These are phyloP conservation scores for Cardinalis cardinalis DNA, from an alignment of 2,113 vertebrate genomes.

Conservation along the genomic window DNA sequence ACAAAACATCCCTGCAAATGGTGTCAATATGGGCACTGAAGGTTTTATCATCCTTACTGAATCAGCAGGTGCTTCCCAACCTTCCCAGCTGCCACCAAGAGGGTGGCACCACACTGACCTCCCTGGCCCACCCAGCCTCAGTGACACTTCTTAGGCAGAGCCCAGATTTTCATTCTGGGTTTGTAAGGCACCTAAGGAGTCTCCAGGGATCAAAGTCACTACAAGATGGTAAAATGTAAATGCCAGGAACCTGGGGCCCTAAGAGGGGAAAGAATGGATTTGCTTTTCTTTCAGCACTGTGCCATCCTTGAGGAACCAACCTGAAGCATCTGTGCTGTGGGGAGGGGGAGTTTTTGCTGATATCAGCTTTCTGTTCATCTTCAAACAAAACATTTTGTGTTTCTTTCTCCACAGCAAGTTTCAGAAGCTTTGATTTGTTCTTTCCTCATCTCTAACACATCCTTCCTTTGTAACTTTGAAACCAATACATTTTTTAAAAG, in stretches of 20 bases:
- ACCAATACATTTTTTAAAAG: background rate
- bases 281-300: background rate
- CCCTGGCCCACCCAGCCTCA: background rate
- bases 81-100: background rate
- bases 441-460: conserved; percentile 4
- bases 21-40: accelerated
- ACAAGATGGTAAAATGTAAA: background rate
- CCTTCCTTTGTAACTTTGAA: background rate
- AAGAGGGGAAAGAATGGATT: background rate
- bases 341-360: background rate
- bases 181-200: background rate
- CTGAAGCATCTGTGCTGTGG: background rate
- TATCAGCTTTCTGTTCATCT: conserved; percentile 30
- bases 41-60: background rate
- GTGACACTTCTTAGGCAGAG: background rate
- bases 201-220: conserved; percentile 6
- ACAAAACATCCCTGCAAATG: background rate
- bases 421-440: conserved; percentile 33
- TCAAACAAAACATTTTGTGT: conserved; percentile 9
- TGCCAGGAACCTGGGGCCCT: background rate
- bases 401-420: background rate
- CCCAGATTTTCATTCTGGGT: background rate
- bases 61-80: background rate
- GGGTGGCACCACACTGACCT: background rate
- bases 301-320: background rate